Percentiles rank a stretch among this genome's conserved stretches.
phyloP scores from a whole-genome alignment of 2,797 vertebrate species.

The Arnoldichthys spilopterus region DNA sequence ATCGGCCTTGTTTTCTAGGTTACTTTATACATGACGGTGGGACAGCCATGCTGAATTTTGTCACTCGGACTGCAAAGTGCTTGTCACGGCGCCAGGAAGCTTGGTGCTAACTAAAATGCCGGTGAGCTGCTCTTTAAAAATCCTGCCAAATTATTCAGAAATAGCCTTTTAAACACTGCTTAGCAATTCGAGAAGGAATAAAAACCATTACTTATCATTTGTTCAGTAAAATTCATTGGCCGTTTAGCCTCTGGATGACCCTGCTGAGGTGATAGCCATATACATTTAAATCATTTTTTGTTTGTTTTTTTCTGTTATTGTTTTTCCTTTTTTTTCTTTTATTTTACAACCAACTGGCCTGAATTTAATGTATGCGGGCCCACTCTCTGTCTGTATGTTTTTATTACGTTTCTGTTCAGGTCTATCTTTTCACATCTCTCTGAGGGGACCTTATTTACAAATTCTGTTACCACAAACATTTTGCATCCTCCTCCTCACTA shows the following conservation, averaged over 20 bases:
- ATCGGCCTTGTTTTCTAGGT: slow-evolving; percentile 17
- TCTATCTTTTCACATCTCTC: slow-evolving; percentile 18
- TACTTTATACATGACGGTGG: slow-evolving; percentile 11
- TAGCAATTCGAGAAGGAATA: background rate
- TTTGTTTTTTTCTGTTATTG: background rate
- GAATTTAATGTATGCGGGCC: slow-evolving; percentile 6
- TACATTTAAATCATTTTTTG: slow-evolving; percentile 12
- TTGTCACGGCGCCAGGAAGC: background rate
- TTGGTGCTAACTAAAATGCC: background rate
- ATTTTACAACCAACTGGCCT: background rate
- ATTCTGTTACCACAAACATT: slow-evolving; percentile 35
- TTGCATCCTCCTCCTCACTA: slow-evolving; percentile 35
- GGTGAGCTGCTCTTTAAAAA: background rate
- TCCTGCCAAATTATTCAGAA: background rate
- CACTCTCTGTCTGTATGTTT: slow-evolving; percentile 25
- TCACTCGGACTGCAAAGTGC: background rate
- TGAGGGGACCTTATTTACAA: slow-evolving; percentile 21
- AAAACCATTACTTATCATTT: slow-evolving; percentile 9
- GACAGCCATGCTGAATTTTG: slow-evolving; percentile 1
- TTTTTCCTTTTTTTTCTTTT: background rate
- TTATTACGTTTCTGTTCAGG: slow-evolving; percentile 15
- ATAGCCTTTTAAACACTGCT: background rate
- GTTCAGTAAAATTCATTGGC: background rate
- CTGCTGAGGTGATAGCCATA: background rate
- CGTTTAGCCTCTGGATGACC: background rate